Evolutionary conservation across 2,888 invertebrate species (phyloP).

Genomic region (Phytoseiulus persimilis): DNA sequence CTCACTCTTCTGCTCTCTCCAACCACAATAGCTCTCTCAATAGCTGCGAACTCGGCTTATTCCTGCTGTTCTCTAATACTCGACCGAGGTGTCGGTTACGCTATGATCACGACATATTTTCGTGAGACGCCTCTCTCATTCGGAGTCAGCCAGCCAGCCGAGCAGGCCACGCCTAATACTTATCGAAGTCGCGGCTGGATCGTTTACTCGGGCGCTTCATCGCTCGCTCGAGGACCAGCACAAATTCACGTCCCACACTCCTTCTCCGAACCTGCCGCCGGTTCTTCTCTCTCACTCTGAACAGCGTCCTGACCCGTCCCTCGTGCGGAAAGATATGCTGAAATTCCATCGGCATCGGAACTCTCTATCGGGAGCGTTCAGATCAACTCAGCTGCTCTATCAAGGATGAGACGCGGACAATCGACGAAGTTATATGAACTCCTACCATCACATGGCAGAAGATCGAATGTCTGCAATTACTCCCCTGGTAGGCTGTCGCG

Average conservation of each 20-base stretch:
- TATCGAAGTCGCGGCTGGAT: background rate
- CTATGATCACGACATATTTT: background rate
- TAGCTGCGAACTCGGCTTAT: background rate
- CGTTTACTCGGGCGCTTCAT: background rate
- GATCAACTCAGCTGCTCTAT: background rate
- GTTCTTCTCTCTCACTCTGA: background rate
- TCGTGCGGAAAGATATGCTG: no score
- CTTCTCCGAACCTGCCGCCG: background rate
- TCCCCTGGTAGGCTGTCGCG: background rate
- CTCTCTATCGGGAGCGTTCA: no score
- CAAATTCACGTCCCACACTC: background rate
- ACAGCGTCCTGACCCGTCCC: background rate
- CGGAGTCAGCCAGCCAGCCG: background rate
- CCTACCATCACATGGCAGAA: background rate
- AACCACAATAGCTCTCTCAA: background rate
- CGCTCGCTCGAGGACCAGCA: background rate
- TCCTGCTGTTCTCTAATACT: background rate
- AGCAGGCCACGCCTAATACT: background rate
- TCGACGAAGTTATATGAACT: background rate
- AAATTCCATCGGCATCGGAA: no score
- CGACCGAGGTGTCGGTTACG: background rate
- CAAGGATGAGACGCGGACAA: background rate
- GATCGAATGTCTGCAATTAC: conserved; percentile 5
- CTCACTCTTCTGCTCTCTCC: background rate
- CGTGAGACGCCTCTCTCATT: conserved; percentile 5